Evolutionary conservation across 2,113 vertebrate species (phyloP), one percentile per base, ranked within the genome.

Genomic region (Pteronura brasiliensis): DNA sequence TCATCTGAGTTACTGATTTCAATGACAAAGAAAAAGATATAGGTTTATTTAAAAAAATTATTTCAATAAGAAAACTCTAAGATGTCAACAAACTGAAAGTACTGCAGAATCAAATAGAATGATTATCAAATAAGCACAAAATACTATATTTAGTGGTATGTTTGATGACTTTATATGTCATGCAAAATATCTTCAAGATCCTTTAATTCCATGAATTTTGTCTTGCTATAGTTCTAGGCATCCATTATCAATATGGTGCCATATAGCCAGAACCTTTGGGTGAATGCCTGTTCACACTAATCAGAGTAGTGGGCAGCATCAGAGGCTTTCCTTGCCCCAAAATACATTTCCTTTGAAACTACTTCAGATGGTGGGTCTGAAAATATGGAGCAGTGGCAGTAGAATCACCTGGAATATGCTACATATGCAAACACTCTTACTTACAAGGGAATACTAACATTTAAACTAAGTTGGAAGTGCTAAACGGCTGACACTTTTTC

Each of bases 1-100:
- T 99, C 79, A 71, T 55, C 93, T 99, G 18, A 23, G 0, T 15
- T 42, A 23, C 67, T 88, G 63, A 57, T 76, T 36, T 65, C n/a
- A 90, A 90, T 27, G 79, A 86, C 47, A 93, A 57, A 27, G 83
- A 39, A 57, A 72, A 57, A 34, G 47, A 23, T 6, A 65, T 1
- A 65, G 63, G 63, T 65, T 65, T 65, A 65, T 31, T 15, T 31
- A 7, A 31, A 74, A 83, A n/a, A 25, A 59, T 34, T 39, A 89
- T 74, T 15, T 36, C 31, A 72, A 34, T 29, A 6, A 85, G 39
- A 4, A 83, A 42, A 52, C 4, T 83, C 18, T 47, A 88, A 69
- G 18, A 89, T n/a, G 29, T 72, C 65, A 89, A 81, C 14, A 83
- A 74, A 83, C 18, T 42, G 9, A 55, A 72, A 94, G 49, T 31